phyloP scores from a whole-genome alignment of 2,888 invertebrate genomes.

The Megastigmus dorsalis region DNA sequence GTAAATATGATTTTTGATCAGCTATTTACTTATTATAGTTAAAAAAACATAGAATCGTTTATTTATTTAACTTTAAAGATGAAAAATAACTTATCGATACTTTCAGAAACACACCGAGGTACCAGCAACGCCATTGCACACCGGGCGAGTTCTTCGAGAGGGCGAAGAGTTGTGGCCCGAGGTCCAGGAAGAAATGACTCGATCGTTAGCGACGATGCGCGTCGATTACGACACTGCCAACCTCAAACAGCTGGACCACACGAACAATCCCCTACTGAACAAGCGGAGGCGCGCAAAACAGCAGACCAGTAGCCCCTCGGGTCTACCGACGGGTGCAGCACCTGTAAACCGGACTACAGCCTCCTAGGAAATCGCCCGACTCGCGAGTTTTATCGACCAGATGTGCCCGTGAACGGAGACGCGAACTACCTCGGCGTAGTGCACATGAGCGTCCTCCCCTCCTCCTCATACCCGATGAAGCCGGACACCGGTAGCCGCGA shows the following conservation, averaged over 20 bases:
- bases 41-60: too few species aligned
- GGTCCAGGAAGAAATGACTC: slow-evolving; percentile 99
- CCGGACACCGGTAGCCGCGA: slow-evolving; percentile 10
- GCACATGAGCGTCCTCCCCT: too few species aligned
- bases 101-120: slow-evolving; percentile 86
- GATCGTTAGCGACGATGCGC: slow-evolving; percentile 97
- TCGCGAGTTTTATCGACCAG: slow-evolving; percentile 47
- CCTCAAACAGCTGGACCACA: slow-evolving; percentile 93
- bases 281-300: slow-evolving; percentile 72
- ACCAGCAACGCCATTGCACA: slow-evolving; percentile 96
- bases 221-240: slow-evolving; percentile 94
- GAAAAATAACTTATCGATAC: too few species aligned
- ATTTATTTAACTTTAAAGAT: too few species aligned
- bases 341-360: slow-evolving; percentile 29
- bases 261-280: slow-evolving; percentile 93
- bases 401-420: slow-evolving; percentile 44
- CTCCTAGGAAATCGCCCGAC: slow-evolving; percentile 53
- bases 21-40: too few species aligned
- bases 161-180: slow-evolving; percentile 96
- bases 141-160: slow-evolving; percentile 91
- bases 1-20: too few species aligned
- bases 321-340: slow-evolving; percentile 3
- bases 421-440: too few species aligned
- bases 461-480: too few species aligned
- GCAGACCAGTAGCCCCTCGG: slow-evolving; percentile 46